A percentile compares a stretch with the other conserved stretches of the same genome.
phyloP scores from a whole-genome alignment of 2,113 vertebrate genomes.

The Hyaena hyaena region DNA sequence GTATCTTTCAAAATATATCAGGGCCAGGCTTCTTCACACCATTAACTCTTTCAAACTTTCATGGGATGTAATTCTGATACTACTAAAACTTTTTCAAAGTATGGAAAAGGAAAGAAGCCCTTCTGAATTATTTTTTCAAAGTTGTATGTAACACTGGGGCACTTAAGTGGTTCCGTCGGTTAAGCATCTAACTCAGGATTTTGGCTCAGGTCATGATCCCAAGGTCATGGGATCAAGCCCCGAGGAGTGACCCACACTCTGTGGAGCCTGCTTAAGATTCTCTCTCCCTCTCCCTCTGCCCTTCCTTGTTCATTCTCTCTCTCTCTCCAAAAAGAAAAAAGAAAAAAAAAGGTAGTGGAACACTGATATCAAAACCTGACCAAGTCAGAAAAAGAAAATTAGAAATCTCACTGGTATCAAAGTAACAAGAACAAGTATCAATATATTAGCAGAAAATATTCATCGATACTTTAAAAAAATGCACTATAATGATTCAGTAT shows the following conservation, averaged over 20 bases:
- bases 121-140: constrained; percentile 45
- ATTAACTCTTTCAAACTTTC: neutral
- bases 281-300: no score
- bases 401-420: constrained; percentile 20
- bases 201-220: no score
- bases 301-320: no score
- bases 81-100: neutral
- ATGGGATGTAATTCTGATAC: neutral
- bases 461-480: neutral
- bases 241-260: no score
- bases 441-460: constrained; percentile 1
- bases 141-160: neutral
- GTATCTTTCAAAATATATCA: neutral
- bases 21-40: neutral
- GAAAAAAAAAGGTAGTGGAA: no score
- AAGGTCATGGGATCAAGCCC: no score
- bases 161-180: no score
- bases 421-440: neutral
- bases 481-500: neutral
- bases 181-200: no score
- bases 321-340: no score
- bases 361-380: neutral
- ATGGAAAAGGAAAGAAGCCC: neutral
- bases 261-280: no score
- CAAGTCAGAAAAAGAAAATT: constrained; percentile 23